Evolutionary conservation across 2,797 vertebrate genomes (phyloP).

Genomic region (Parambassis ranga): DNA sequence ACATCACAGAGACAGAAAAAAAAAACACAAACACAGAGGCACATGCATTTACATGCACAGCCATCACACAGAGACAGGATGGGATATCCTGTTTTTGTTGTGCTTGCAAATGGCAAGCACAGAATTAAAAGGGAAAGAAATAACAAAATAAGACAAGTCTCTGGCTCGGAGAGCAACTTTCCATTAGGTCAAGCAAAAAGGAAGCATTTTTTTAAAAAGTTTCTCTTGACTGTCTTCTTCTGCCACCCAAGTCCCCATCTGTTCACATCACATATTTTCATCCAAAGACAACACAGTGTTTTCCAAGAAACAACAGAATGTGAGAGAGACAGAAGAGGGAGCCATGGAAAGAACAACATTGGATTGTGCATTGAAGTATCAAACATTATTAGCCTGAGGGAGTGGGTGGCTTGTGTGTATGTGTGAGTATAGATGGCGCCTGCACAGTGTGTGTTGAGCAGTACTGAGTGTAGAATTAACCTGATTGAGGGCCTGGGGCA

Average conservation of each 20-base stretch:
- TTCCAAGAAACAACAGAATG: conserved; percentile 60
- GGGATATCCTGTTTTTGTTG: conserved; percentile 74
- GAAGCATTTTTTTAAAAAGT: conserved; percentile 3
- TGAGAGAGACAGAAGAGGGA: conserved; percentile 39
- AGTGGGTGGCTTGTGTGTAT: conserved; percentile 16
- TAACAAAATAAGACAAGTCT: conserved; percentile 19
- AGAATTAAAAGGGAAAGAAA: conserved; percentile 12
- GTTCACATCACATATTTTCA: conserved; percentile 38
- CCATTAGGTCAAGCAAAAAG: conserved; percentile 18
- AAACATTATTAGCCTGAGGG: conserved; percentile 26
- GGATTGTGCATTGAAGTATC: conserved; percentile 37
- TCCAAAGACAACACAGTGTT: conserved; percentile 59
- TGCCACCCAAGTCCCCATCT: conserved; percentile 39
- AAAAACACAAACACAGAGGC: conserved; percentile 28
- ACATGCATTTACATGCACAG: conserved; percentile 31
- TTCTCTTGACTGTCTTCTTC: conserved; percentile 22
- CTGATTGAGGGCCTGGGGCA: conserved; percentile 1
- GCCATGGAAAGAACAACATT: conserved; percentile 54
- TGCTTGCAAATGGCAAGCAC: conserved; percentile 26
- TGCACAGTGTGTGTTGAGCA: conserved; percentile 11
- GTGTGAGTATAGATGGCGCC: conserved; percentile 3
- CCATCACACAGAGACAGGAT: conserved; percentile 29
- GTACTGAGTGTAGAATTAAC: conserved; percentile 16
- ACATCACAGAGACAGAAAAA: conserved; percentile 53
- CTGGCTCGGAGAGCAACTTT: conserved; percentile 36